Conservation (phyloP, 2,888 invertebrate genomes). For the Acanthosepion pharaonis region DNA sequence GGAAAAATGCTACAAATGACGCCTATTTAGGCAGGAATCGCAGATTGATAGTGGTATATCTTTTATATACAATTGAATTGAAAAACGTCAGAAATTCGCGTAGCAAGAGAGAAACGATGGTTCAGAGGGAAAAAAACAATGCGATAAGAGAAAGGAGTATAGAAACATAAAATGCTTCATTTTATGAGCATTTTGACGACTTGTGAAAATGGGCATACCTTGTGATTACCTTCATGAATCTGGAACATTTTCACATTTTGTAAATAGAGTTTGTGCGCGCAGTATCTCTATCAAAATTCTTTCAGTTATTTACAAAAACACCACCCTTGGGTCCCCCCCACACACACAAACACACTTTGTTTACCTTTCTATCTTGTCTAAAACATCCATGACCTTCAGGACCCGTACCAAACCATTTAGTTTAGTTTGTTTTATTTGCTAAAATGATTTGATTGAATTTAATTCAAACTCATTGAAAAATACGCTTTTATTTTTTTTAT, state of each 20-base stretch:
- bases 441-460: not conserved
- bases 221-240: conserved; percentile 6
- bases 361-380: not conserved
- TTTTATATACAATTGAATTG: not conserved
- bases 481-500: not conserved
- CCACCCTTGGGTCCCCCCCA: not conserved
- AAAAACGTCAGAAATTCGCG: not conserved
- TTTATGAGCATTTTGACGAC: not conserved
- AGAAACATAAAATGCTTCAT: not conserved
- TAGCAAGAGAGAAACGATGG: not conserved
- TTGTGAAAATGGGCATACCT: not conserved
- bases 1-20: conserved; percentile 10
- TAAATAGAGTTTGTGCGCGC: not conserved
- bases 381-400: not conserved
- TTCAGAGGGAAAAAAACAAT: not conserved
- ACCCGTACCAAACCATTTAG: not conserved
- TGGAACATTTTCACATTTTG: not conserved
- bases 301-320: not conserved
- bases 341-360: no score
- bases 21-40: not conserved
- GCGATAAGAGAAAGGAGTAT: not conserved
- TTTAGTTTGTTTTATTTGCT: not conserved
- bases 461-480: not conserved
- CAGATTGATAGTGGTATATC: not conserved
- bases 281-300: not conserved